Evolutionary conservation across 2,888 invertebrate species (phyloP).

Genomic region (Dryomyza anilis): DNA sequence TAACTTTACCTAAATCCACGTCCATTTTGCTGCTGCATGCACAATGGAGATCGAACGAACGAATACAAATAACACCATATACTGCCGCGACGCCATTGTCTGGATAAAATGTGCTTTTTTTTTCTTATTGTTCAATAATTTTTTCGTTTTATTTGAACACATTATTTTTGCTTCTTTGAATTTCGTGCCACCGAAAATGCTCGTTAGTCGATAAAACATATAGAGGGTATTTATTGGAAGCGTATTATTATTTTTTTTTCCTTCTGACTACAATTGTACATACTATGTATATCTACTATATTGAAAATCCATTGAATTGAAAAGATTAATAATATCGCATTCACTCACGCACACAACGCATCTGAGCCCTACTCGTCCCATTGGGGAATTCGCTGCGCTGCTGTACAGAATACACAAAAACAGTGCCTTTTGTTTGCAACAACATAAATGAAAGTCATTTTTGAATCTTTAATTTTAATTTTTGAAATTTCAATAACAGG

Average conservation of each 20-base stretch:
- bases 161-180: no score
- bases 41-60: constrained; percentile 6
- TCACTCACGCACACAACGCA: constrained; percentile 40
- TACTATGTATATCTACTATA: no score
- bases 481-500: constrained; percentile 10
- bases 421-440: constrained; percentile 34
- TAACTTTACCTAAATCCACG: constrained; percentile 2
- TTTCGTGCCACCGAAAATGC: background rate
- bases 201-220: background rate
- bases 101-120: constrained; percentile 8
- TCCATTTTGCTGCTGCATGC: constrained; percentile 1
- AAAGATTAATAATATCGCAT: constrained; percentile 37
- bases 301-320: constrained; percentile 4
- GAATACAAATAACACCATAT: background rate
- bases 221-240: background rate
- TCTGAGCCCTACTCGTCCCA: background rate
- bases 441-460: constrained; percentile 56
- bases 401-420: no score
- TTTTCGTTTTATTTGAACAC: no score
- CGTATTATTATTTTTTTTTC: background rate
- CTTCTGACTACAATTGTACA: background rate
- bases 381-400: constrained; percentile 9
- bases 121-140: background rate
- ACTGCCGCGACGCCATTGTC: constrained; percentile 8
- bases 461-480: constrained; percentile 47